Base-by-base conservation (phyloP, 2,888 invertebrate species). In the Gnatocerus cornutus region DNA sequence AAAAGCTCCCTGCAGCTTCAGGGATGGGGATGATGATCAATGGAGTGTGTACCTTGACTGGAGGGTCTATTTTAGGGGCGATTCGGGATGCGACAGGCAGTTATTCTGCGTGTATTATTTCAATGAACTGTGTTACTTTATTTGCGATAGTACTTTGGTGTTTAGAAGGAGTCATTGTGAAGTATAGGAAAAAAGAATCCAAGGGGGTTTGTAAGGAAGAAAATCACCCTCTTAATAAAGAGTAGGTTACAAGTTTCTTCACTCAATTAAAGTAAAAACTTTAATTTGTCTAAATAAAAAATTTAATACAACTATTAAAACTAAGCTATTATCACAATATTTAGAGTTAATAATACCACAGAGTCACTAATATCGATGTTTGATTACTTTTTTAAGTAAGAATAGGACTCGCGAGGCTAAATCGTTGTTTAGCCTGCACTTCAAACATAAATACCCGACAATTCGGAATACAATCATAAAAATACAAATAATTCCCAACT, bases 21-120 rank as follows among this genome's bases (percentile, higher is more conserved):
- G 91, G 91, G 1, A 89, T 92, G 46, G 92, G 92, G 79, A 91
- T 90, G 88, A 87, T 92, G 67, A 86, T 88, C 68, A 91, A 91
- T 80, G 92, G 92, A 13, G 79, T 90, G 39, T 85, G 90, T 48
- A 87, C 90, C 41, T 83, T 90, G 55, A 83, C 85, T 1, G 87
- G 89, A 71, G 91, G 92, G 78, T 88, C 91, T 50, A 10, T 48
- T 8, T 12, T 61, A 70, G 92, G 91, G 77, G 80, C 87, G 13
- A 85, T 91, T 45, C 87, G 90, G 48, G 91, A 91, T 74, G 68
- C 77, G 2, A 88, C 88, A 5, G 91, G 90, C 13, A 89, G 87
- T 50, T 92, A 91, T 80, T 79, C 82, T 39, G 79, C 87, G 21
- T 89, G 90, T 8, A 89, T 92, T 52, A 82, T 88, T 55, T 81